Conservation (phyloP, 2,113 vertebrate genomes). For the Erythrocebus patas region DNA sequence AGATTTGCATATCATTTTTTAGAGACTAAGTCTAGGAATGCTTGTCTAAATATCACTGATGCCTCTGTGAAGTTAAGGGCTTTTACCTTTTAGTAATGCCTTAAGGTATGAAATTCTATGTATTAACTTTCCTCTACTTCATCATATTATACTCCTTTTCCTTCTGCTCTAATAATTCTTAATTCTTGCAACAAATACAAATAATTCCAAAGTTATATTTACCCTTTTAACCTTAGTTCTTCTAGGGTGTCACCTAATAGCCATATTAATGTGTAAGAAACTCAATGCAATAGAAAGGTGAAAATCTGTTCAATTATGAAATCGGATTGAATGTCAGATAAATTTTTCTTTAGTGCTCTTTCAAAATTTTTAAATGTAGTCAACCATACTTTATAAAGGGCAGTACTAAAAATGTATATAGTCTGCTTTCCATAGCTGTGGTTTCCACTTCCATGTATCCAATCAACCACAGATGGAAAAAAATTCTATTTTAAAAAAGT, state of each 20-base stretch:
- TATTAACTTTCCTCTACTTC: neutral
- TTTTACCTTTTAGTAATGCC: neutral
- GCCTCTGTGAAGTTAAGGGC: neutral
- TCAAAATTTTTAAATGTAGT: neutral
- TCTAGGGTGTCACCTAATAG: neutral
- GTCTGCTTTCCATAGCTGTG: neutral
- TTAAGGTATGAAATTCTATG: neutral
- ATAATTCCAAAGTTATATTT: neutral
- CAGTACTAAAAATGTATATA: neutral
- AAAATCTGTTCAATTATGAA: neutral
- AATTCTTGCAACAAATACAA: neutral
- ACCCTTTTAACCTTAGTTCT: neutral
- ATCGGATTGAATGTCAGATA: neutral
- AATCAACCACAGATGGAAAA: neutral
- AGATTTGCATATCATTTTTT: neutral
- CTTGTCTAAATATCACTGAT: neutral
- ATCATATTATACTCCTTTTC: neutral
- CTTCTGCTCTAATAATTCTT: neutral
- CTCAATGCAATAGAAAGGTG: neutral
- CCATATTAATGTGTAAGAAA: neutral
- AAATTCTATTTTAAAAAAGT: neutral
- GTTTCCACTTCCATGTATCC: neutral
- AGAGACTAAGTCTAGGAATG: neutral
- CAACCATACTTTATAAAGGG: neutral
- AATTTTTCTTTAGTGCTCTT: neutral